Conservation (phyloP, 30 jellyfish, hydroid and myxozoan genomes). For the Aurelia coerulea region DNA sequence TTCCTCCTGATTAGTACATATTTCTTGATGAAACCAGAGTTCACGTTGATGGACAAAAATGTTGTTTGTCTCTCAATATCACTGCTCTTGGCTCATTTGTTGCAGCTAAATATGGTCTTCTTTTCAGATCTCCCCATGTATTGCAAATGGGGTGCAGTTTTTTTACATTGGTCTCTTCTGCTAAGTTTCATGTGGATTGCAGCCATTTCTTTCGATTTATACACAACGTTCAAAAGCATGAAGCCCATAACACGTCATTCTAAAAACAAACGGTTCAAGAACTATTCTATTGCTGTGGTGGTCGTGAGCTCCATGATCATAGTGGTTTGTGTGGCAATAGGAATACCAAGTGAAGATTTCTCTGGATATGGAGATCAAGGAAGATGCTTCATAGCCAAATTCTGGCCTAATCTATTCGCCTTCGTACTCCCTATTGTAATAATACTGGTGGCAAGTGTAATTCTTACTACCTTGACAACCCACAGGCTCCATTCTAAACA, state of each 20-base stretch:
- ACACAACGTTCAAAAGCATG: neutral
- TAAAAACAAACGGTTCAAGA: neutral
- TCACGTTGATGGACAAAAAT: no score
- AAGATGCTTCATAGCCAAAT: neutral
- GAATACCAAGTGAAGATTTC: neutral
- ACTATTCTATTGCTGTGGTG: neutral
- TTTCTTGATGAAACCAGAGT: no score
- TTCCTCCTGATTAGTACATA: no score
- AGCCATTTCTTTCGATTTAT: conserved; percentile 2
- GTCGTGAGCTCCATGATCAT: neutral
- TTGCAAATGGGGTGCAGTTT: neutral
- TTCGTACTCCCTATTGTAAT: neutral
- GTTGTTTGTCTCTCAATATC: no score
- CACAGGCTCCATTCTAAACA: neutral
- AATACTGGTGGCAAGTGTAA: neutral
- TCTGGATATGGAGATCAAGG: conserved; percentile 2
- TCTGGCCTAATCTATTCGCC: neutral
- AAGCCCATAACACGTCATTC: neutral
- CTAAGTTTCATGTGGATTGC: conserved; percentile 13
- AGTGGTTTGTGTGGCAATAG: neutral
- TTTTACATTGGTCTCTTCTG: neutral
- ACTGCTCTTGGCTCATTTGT: no score
- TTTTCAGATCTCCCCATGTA: no score
- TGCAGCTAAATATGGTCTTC: no score
- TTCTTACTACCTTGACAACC: neutral